Conservation (phyloP, 2,888 invertebrate genomes). For the Phengaris arion region DNA sequence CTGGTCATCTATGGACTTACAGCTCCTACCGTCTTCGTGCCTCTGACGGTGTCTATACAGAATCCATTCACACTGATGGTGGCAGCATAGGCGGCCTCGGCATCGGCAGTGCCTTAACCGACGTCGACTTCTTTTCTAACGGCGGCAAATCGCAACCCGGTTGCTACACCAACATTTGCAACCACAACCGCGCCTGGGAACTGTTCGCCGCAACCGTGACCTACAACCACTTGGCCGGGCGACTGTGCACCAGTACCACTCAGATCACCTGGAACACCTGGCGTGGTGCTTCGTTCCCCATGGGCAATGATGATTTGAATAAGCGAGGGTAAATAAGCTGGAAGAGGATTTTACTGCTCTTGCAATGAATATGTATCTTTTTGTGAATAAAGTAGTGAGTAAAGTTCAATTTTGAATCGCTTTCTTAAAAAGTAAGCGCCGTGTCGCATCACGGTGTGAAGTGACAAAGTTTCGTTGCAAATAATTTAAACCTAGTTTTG, state of each 20-base stretch:
- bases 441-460: no score
- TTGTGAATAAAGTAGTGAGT: background rate
- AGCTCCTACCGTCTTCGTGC: constrained; percentile 47
- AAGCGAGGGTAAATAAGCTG: constrained; percentile 48
- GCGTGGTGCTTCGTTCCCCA: constrained; percentile 41
- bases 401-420: no score
- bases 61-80: constrained; percentile 43
- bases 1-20: constrained; percentile 58
- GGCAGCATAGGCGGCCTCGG: constrained; percentile 40
- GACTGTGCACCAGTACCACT: constrained; percentile 41
- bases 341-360: no score
- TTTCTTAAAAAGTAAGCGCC: no score
- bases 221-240: constrained; percentile 47
- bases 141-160: constrained; percentile 61
- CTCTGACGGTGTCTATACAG: constrained; percentile 61
- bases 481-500: background rate
- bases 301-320: constrained; percentile 52
- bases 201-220: constrained; percentile 50
- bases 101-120: constrained; percentile 63
- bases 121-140: constrained; percentile 80
- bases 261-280: constrained; percentile 48
- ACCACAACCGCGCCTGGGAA: constrained; percentile 53
- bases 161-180: constrained; percentile 48
- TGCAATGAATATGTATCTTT: background rate
- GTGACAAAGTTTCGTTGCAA: no score